Conservation (phyloP, 2,113 vertebrate genomes). For the Phoxinus phoxinus region DNA sequence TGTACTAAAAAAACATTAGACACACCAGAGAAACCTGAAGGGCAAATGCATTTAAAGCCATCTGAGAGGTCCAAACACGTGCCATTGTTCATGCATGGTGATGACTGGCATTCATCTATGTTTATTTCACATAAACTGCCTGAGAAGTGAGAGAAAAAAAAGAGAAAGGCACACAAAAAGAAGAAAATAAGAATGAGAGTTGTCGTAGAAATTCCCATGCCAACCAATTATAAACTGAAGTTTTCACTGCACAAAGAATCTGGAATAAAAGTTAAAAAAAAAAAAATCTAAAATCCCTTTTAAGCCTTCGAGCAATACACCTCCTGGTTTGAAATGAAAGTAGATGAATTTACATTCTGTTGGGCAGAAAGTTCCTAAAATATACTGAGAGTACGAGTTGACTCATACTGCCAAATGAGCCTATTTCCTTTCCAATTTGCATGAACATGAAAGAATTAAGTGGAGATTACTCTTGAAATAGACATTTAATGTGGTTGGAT, state of each 20-base stretch:
- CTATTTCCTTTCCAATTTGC: conserved; percentile 59
- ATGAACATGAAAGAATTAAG: conserved; percentile 49
- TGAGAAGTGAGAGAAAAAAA: conserved; percentile 50
- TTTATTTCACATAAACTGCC: conserved; percentile 79
- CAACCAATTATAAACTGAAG: conserved; percentile 50
- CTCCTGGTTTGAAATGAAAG: conserved; percentile 42
- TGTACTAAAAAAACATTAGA: conserved; percentile 1
- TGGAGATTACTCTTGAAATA: conserved; percentile 45
- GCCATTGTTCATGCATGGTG: conserved; percentile 74
- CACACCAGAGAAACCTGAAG: conserved; percentile 78
- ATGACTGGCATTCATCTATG: conserved; percentile 78
- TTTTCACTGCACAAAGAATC: conserved; percentile 44
- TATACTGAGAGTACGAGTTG: conserved; percentile 36
- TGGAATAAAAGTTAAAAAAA: conserved; percentile 43
- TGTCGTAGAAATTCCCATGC: conserved; percentile 54
- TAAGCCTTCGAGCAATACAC: conserved; percentile 20
- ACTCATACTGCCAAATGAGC: conserved; percentile 44
- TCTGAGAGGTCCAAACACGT: conserved; percentile 74
- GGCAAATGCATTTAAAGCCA: conserved; percentile 74
- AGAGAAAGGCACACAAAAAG: conserved; percentile 9
- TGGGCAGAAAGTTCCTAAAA: conserved; percentile 28
- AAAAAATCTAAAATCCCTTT: conserved; percentile 28
- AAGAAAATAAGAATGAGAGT: conserved; percentile 34
- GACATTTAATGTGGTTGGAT: conserved; percentile 18
- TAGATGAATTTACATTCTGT: conserved; percentile 30